These are phyloP conservation scores for Nothura maculosa DNA, from an alignment of 2,797 vertebrate species.

Conservation along the genomic window DNA sequence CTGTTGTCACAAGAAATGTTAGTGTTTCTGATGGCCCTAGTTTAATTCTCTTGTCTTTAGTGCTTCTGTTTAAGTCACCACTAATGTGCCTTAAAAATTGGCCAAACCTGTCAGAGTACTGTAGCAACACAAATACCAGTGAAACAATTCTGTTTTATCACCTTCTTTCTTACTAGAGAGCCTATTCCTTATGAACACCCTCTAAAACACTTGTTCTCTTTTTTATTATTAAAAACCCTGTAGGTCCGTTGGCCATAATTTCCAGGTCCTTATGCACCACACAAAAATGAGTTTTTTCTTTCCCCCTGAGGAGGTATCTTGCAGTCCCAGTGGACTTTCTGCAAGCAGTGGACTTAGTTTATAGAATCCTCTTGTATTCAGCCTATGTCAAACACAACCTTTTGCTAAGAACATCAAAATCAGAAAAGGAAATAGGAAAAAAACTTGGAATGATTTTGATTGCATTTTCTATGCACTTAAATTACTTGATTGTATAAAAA, in stretches of 20 bases:
- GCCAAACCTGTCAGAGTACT: constrained; percentile 4
- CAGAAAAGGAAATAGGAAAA: neutral
- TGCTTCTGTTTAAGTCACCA: neutral
- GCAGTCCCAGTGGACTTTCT: neutral
- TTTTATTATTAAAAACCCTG: neutral
- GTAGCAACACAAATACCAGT: neutral
- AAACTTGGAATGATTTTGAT: neutral
- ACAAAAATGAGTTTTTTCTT: neutral
- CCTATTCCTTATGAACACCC: neutral
- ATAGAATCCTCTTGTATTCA: neutral
- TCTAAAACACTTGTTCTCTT: neutral
- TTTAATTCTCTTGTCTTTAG: neutral
- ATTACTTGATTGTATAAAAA: neutral
- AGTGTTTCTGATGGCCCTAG: constrained; percentile 7
- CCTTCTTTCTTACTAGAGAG: neutral
- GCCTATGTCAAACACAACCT: neutral
- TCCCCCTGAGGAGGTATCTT: neutral
- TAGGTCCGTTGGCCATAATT: neutral
- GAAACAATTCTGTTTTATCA: neutral
- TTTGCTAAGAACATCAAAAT: neutral
- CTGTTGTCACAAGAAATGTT: neutral
- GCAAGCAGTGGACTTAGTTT: neutral
- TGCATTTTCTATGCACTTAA: neutral
- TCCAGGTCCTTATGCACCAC: neutral
- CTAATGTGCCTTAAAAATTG: constrained; percentile 40